phyloP scores from a whole-genome alignment of 1,140 invertebrate species.

The Meloidogyne hapla region DNA sequence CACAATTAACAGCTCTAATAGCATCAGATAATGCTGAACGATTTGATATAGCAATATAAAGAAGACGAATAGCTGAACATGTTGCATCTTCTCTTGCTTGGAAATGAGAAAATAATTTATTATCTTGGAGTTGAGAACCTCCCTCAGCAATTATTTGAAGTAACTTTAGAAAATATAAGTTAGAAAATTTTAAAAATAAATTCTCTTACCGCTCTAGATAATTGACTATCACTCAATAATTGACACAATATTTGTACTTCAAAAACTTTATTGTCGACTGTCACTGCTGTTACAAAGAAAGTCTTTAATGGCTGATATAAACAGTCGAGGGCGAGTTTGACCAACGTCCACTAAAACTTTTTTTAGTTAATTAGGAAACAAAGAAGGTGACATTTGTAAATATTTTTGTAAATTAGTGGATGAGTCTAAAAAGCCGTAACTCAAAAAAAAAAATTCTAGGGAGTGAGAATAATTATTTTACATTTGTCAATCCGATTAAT shows the following conservation, averaged over 20 bases:
- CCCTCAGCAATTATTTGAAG: conserved; percentile 38
- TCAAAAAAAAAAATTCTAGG: too few relatives aligned
- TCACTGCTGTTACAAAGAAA: conserved; percentile 33
- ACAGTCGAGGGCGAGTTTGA: conserved; percentile 34
- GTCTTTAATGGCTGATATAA: conserved; percentile 38
- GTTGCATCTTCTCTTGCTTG: conserved; percentile 30
- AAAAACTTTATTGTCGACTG: conserved; percentile 32
- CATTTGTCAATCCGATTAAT: too few relatives aligned
- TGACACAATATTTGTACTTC: conserved; percentile 37
- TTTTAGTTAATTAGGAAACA: background rate
- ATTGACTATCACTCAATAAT: conserved; percentile 38
- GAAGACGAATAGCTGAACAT: conserved; percentile 41
- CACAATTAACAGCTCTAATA: conserved; percentile 39
- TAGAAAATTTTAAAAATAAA: background rate
- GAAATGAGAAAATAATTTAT: conserved; percentile 14
- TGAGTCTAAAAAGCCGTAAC: background rate
- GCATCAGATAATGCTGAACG: conserved; percentile 32
- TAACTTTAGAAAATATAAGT: background rate
- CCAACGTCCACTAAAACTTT: conserved; percentile 40
- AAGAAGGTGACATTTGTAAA: too few relatives aligned
- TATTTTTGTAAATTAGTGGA: too few relatives aligned
- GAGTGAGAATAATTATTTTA: too few relatives aligned
- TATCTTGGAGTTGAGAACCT: conserved; percentile 10
- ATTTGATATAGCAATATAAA: conserved; percentile 35
- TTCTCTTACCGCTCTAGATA: conserved; percentile 29